Evolutionary conservation across 2,797 vertebrate genomes (phyloP), one percentile per base, ranked within the genome.

Genomic region (Peromyscus eremicus): DNA sequence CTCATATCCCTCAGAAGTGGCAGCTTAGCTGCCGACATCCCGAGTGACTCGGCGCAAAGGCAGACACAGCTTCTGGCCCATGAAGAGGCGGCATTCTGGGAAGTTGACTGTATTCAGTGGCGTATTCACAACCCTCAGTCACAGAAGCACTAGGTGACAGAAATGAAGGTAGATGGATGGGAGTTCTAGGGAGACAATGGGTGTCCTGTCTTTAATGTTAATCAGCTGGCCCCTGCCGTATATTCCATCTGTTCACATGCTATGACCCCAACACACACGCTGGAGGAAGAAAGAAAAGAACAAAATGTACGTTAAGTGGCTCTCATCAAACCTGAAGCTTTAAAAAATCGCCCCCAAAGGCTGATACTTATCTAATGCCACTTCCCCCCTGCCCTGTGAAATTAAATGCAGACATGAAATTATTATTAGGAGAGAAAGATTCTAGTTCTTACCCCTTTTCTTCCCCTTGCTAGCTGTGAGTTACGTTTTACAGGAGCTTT

Each of bases 231-330:
- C 81, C 49, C n/a, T 79, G 94, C 85, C n/a, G 46, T 94, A 97
- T 96, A 97, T 95, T 96, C 98, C 97, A 97, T 98, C 97, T 98
- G 97, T 97, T 97, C 97, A 82, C 46, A 62, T 70, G 93, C 89
- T 71, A 90, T 97, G 96, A 97, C 94, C 95, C 89, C 92, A 87
- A 84, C 64, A 84, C 93, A 90, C 91, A 97, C 32, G 68, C 57
- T 62, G 29, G 77, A 77, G 87, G 83, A 46, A 94, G 75, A 80
- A 60, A 93, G 93, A 83, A 94, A 73, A 77, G 68, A 93, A 43
- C 29, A 75, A 94, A 96, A 73, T 80, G 40, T 73, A 76, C 27
- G 43, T 76, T 83, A 80, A 91, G 82, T 17, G 77, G 57, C 82
- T 92, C 76, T 76, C 16, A 73, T 80, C 60, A 73, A 76, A 70